A percentile compares a stretch with the other conserved stretches of the same genome.
phyloP scores from a whole-genome alignment of 2,888 invertebrate species.

The Clivina fossor region DNA sequence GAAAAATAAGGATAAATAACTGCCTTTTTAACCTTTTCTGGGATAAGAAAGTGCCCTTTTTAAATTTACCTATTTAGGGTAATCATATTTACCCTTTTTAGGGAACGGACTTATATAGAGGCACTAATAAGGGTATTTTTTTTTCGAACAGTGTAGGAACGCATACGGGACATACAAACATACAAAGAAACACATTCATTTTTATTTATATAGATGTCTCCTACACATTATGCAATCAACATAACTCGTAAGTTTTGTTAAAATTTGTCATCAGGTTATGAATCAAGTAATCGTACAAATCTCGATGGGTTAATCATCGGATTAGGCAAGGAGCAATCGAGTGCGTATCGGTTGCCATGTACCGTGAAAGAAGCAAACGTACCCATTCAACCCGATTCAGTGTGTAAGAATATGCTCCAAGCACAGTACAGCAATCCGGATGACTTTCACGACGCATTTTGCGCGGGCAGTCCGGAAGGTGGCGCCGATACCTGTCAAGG shows the following conservation, averaged over 20 bases:
- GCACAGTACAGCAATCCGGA: constrained; percentile 44
- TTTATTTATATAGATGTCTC: background rate
- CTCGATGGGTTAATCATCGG: constrained; percentile 12
- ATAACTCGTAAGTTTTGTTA: background rate
- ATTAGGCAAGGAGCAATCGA: constrained; percentile 15
- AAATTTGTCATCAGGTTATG: constrained; percentile 12
- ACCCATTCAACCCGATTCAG: constrained; percentile 46
- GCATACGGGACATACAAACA: too few relatives aligned
- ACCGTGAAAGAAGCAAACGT: constrained; percentile 49
- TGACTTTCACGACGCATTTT: constrained; percentile 50
- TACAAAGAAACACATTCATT: too few relatives aligned
- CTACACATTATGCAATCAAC: background rate
- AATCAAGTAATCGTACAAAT: constrained; percentile 11
- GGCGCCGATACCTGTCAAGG: constrained; percentile 68
- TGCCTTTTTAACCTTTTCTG: too few relatives aligned
- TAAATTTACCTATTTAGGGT: too few relatives aligned
- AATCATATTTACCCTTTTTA: too few relatives aligned
- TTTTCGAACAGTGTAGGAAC: too few relatives aligned
- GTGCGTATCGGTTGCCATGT: constrained; percentile 45
- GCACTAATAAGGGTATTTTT: too few relatives aligned
- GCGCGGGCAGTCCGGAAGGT: constrained; percentile 60
- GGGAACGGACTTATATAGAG: too few relatives aligned
- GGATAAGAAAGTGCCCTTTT: too few relatives aligned
- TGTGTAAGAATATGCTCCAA: constrained; percentile 48
- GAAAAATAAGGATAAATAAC: too few relatives aligned